A percentile compares a stretch with the other conserved stretches of the same genome.
Evolutionary conservation across 2,113 vertebrate species (phyloP).

Genomic region (Ophthalmolycus amberensis): DNA sequence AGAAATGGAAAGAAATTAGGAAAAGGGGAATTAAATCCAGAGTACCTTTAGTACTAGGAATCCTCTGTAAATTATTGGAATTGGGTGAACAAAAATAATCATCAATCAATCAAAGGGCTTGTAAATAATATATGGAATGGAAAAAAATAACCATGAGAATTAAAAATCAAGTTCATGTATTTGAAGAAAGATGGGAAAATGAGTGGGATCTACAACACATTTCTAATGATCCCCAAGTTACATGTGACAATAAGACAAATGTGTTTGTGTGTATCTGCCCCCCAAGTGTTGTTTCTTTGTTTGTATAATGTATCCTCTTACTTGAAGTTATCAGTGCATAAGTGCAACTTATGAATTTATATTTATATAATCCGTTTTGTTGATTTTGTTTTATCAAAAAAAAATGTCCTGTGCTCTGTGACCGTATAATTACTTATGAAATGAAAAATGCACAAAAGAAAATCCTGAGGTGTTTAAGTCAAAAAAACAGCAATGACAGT

Average conservation of each 20-base stretch:
- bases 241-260: too few species aligned
- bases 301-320: too few species aligned
- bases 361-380: neutral
- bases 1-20: neutral
- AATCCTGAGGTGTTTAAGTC: too few species aligned
- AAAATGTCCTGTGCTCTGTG: neutral
- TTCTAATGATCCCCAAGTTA: too few species aligned
- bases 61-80: neutral
- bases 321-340: too few species aligned
- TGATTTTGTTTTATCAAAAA: too few species aligned
- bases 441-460: neutral
- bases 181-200: neutral
- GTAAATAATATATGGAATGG: neutral
- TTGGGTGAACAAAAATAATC: neutral
- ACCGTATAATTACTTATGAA: neutral
- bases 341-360: neutral
- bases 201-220: too few species aligned
- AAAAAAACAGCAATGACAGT: too few species aligned
- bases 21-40: neutral
- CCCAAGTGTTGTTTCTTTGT: too few species aligned
- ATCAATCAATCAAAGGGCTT: neutral
- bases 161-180: neutral
- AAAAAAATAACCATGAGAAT: neutral
- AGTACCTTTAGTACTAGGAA: too few species aligned
- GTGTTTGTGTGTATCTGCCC: too few species aligned